Conservation (phyloP, 2,888 invertebrate species). For the Microctonus aethiopoides region DNA sequence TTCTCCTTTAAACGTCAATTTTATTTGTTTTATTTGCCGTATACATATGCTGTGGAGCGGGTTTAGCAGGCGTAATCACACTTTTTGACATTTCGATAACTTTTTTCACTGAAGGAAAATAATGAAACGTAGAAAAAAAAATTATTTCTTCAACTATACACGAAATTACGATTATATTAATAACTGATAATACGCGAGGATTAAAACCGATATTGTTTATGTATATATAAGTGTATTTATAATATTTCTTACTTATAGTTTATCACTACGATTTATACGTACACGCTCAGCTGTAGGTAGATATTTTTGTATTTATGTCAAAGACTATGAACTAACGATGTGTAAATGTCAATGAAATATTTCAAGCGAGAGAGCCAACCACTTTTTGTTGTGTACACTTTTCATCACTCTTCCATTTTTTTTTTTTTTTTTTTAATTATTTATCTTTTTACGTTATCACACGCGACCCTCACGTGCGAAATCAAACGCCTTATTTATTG, state of each 20-base stretch:
- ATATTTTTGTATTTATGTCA: conserved; percentile 32
- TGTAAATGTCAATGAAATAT: conserved; percentile 1
- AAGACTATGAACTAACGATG: conserved; percentile 1
- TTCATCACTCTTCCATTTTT: neutral
- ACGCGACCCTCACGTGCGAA: neutral
- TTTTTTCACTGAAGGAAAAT: conserved; percentile 34
- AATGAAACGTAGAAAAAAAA: conserved; percentile 40
- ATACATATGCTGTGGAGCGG: conserved; percentile 62
- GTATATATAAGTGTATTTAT: conserved; percentile 38
- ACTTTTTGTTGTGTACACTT: neutral
- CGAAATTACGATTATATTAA: conserved; percentile 38
- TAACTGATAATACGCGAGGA: conserved; percentile 48
- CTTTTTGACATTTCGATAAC: conserved; percentile 53
- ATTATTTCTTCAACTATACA: conserved; percentile 39
- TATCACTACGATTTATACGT: conserved; percentile 36
- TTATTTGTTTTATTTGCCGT: conserved; percentile 48
- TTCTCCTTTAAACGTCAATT: neutral
- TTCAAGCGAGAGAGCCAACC: conserved; percentile 20
- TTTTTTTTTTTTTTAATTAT: neutral
- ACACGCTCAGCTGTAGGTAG: conserved; percentile 38
- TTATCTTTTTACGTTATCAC: neutral
- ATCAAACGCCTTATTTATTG: conserved; percentile 6
- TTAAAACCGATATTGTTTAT: conserved; percentile 46
- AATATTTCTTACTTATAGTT: conserved; percentile 35
- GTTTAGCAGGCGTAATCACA: conserved; percentile 57